These are phyloP conservation scores for Thalpophila matura DNA, from an alignment of 2,888 invertebrate species.

Conservation along the genomic window DNA sequence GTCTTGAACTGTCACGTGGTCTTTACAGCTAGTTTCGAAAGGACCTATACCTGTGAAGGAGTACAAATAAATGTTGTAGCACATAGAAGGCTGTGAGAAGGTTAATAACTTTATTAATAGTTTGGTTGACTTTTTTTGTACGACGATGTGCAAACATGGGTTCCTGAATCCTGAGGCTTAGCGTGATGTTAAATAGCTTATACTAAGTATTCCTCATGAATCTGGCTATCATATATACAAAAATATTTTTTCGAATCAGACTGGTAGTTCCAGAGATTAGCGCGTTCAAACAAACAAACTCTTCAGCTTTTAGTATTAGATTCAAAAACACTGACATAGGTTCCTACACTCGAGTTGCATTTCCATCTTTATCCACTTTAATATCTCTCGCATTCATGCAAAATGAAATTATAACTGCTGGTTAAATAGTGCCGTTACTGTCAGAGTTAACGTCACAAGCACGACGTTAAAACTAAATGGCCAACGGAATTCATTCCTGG, in stretches of 20 bases:
- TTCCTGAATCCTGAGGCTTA: too few species aligned
- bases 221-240: too few species aligned
- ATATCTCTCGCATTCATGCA: conserved; percentile 2
- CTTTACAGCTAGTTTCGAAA: conserved; percentile 87
- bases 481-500: neutral
- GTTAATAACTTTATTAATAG: too few species aligned
- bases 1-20: conserved; percentile 88
- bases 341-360: neutral
- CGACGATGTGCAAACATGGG: too few species aligned
- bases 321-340: neutral
- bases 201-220: too few species aligned
- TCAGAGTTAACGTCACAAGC: conserved; percentile 11
- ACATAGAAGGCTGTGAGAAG: too few species aligned
- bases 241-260: too few species aligned
- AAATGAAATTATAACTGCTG: conserved; percentile 22
- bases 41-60: conserved; percentile 83
- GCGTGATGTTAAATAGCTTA: too few species aligned
- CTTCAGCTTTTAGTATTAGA: too few species aligned
- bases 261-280: too few species aligned
- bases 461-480: conserved; percentile 19
- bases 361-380: conserved; percentile 4
- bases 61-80: conserved; percentile 3
- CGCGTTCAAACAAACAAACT: too few species aligned
- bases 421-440: conserved; percentile 19
- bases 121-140: too few species aligned